phyloP scores from a whole-genome alignment of 1,140 invertebrate species.

The Drosophila paulistorum region DNA sequence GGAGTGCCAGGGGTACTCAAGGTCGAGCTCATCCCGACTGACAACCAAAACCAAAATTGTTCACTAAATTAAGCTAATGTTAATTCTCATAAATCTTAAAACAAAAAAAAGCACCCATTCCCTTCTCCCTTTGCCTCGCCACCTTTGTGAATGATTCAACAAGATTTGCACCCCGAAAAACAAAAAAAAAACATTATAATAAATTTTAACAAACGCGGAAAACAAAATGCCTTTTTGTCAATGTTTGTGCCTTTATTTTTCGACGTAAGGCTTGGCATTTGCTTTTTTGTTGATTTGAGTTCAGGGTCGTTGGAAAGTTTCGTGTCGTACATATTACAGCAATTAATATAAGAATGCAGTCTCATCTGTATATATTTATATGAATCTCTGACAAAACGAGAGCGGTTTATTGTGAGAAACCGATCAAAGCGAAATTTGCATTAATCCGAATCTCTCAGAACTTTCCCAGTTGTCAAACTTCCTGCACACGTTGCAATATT shows the following conservation, averaged over 20 bases:
- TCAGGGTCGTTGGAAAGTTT: conserved; percentile 40
- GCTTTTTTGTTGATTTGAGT: conserved; percentile 21
- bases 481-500: too few species aligned
- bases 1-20: not conserved
- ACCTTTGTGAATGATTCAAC: conserved; percentile 29
- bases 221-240: conserved; percentile 46
- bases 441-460: not conserved
- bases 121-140: not conserved
- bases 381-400: not conserved
- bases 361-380: not conserved
- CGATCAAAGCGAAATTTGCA: conserved; percentile 1
- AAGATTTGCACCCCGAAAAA: conserved; percentile 22
- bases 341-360: conserved; percentile 34
- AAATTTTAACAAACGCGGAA: conserved; percentile 46
- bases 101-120: conserved; percentile 10
- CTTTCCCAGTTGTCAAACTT: not conserved
- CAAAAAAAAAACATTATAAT: conserved; percentile 35
- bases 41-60: conserved; percentile 32
- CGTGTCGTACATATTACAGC: conserved; percentile 34
- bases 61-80: conserved; percentile 38
- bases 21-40: conserved; percentile 61
- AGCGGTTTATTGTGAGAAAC: not conserved
- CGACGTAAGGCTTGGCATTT: conserved; percentile 14
- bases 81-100: conserved; percentile 52
- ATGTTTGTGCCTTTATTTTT: conserved; percentile 8